Percentiles rank a stretch among this genome's conserved stretches.
Evolutionary conservation across 2,797 vertebrate genomes (phyloP).

Genomic region (Sternarchorhynchus goeldii): DNA sequence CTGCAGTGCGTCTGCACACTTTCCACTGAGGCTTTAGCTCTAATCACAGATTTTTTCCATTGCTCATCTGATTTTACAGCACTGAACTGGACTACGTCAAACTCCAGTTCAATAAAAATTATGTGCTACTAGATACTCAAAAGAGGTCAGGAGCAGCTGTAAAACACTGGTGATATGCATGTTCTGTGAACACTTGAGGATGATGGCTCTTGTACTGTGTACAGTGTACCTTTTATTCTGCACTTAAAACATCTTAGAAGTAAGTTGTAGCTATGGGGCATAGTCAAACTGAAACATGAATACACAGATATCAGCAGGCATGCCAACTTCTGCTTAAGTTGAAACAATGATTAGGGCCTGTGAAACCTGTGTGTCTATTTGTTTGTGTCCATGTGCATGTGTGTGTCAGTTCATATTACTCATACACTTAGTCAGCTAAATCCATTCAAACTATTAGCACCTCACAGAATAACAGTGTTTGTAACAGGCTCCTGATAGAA

Average conservation of each 20-base stretch:
- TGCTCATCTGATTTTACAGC: slow-evolving; percentile 10
- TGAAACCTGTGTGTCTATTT: neutral
- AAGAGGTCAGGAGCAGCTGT: too few species aligned
- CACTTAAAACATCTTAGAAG: neutral
- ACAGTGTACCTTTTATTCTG: neutral
- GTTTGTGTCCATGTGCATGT: neutral
- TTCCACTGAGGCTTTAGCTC: slow-evolving; percentile 30
- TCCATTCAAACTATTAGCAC: slow-evolving; percentile 11
- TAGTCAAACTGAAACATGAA: slow-evolving; percentile 7
- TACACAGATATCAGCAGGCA: neutral
- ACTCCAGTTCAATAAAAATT: slow-evolving; percentile 4
- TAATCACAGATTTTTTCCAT: slow-evolving; percentile 34
- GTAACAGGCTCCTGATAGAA: slow-evolving; percentile 1
- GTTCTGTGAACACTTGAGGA: too few species aligned
- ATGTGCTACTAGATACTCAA: neutral
- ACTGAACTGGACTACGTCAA: slow-evolving; percentile 9
- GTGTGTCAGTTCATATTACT: slow-evolving; percentile 18
- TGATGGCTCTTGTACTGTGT: neutral
- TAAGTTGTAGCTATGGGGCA: neutral
- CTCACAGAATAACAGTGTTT: slow-evolving; percentile 12
- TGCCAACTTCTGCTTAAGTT: neutral
- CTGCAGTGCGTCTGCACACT: neutral
- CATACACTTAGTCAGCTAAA: slow-evolving; percentile 25
- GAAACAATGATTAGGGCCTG: neutral
- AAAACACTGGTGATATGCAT: neutral